phyloP scores from a whole-genome alignment of 2,113 vertebrate genomes.

The Salvator merianae region DNA sequence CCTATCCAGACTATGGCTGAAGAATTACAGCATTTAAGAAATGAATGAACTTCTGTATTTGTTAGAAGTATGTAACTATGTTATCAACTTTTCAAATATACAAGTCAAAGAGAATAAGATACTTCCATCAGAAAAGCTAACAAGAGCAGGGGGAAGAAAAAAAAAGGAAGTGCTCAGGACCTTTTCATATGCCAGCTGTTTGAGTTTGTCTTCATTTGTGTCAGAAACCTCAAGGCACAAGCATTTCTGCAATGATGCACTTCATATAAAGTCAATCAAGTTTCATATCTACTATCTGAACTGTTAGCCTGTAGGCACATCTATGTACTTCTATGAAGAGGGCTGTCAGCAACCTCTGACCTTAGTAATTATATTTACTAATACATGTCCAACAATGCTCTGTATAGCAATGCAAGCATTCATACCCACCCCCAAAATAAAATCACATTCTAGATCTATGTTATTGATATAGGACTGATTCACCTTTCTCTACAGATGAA shows the following conservation, averaged over 20 bases:
- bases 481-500: constrained; percentile 1
- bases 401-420: background rate
- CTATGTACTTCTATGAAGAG: background rate
- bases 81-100: no score
- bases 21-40: no score
- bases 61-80: no score
- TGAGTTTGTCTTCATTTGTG: background rate
- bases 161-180: background rate
- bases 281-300: background rate
- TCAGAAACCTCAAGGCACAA: background rate
- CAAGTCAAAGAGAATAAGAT: no score
- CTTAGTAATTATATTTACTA: no score
- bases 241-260: background rate
- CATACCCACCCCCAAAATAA: background rate
- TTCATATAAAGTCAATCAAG: background rate
- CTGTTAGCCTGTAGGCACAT: no score
- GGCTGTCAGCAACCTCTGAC: background rate
- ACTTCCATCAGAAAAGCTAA: background rate
- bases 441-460: background rate
- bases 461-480: constrained; percentile 3
- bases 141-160: background rate
- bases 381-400: background rate
- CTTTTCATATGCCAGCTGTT: background rate
- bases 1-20: no score
- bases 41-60: no score